phyloP scores from a whole-genome alignment of 2,797 vertebrate genomes.

The Myripristis jacobus region DNA sequence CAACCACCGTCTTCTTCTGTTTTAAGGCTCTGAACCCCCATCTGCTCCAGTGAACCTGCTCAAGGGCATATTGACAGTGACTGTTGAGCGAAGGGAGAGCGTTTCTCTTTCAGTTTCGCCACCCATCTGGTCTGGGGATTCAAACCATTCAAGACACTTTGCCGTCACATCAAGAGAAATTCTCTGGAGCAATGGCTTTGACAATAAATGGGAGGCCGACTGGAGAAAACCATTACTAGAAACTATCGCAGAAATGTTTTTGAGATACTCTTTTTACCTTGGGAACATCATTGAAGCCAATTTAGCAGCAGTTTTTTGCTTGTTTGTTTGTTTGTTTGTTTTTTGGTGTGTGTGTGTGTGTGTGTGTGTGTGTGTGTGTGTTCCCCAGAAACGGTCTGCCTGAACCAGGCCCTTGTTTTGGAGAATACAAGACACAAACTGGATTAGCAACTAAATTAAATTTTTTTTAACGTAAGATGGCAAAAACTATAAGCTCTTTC shows the following conservation, averaged over 20 bases:
- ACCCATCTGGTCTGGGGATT: not conserved
- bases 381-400: slow-evolving; percentile 48
- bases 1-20: slow-evolving; percentile 13
- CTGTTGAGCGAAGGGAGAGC: slow-evolving; percentile 3
- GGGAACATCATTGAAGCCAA: slow-evolving; percentile 65
- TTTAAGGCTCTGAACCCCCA: no score
- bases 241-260: slow-evolving; percentile 62
- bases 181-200: not conserved
- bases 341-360: no score
- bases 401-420: not conserved
- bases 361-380: no score
- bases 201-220: slow-evolving; percentile 35
- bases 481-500: slow-evolving; percentile 48
- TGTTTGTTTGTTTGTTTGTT: no score
- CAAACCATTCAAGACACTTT: not conserved
- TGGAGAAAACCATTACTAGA: slow-evolving; percentile 27
- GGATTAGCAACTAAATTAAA: no score
- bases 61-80: slow-evolving; percentile 47
- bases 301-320: slow-evolving; percentile 53
- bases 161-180: slow-evolving; percentile 12
- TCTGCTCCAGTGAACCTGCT: slow-evolving; percentile 4
- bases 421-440: slow-evolving; percentile 5
- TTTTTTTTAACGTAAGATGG: slow-evolving; percentile 32
- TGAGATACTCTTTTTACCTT: slow-evolving; percentile 56
- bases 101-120: not conserved